A percentile compares a stretch with the other conserved stretches of the same genome.
Conservation (phyloP, 2,888 invertebrate species). For the Bombylius major region DNA sequence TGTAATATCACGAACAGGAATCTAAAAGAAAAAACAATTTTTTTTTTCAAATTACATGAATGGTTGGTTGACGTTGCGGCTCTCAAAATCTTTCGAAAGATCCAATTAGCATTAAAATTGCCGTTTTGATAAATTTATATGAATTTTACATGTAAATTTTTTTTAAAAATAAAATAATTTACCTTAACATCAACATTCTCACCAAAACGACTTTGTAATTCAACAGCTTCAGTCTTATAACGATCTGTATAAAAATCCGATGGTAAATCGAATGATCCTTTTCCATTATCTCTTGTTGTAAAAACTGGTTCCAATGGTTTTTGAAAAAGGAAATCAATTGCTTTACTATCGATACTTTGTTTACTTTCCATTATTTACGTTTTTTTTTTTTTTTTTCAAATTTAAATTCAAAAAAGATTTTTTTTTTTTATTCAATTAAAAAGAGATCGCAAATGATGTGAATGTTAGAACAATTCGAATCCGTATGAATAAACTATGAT, state of each 20-base stretch:
- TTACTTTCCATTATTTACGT: too few species aligned
- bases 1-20: conserved; percentile 26
- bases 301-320: conserved; percentile 33
- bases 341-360: conserved; percentile 18
- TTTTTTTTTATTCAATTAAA: too few species aligned
- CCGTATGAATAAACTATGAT: too few species aligned
- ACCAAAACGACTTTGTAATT: conserved; percentile 27
- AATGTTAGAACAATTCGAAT: too few species aligned
- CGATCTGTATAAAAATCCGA: conserved; percentile 28
- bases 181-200: conserved; percentile 24
- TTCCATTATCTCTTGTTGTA: conserved; percentile 29
- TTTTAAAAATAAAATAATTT: not conserved
- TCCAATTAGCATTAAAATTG: too few species aligned
- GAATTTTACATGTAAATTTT: not conserved
- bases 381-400: too few species aligned
- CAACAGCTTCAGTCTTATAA: conserved; percentile 23
- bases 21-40: conserved; percentile 12
- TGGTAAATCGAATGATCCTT: conserved; percentile 28
- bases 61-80: too few species aligned
- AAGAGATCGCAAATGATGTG: too few species aligned
- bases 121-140: too few species aligned
- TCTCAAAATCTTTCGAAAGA: too few species aligned
- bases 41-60: too few species aligned
- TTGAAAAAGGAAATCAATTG: conserved; percentile 28
- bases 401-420: too few species aligned